Base-by-base conservation (phyloP, 2,888 invertebrate species). In the Geotrupes spiniger region DNA sequence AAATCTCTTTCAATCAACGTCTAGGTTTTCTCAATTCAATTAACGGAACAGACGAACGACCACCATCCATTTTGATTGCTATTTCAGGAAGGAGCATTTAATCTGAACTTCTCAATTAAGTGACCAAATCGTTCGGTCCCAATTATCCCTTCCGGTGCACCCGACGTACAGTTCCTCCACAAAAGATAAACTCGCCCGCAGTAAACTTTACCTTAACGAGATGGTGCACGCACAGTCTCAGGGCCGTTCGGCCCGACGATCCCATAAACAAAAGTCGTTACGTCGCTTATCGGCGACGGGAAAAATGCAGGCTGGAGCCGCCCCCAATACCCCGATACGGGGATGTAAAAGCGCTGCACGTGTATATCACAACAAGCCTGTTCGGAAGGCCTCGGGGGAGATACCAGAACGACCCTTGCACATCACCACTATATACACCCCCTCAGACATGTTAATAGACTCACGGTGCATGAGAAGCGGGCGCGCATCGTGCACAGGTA, bases 381-480 rank as follows among this genome's bases (percentile, higher is more conserved):
- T 14, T 33, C 15, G 11, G 14, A 33, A 33, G n/a, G 33, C 14
- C 33, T 15, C 33, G 11, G 6, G 15, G 33, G 33, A 33, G 12
- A 33, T 9, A 15, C 14, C 8, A 8, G n/a, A 33, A 14, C 33
- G 33, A 33, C 33, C 33, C 33, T 33, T 33, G 21, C 21, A 33
- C 33, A 10, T 33, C 33, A 15, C 2, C 33, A 33, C 33, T 33
- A 14, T 14, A 33, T 14, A 6, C 33, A n/a, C n/a, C n/a, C n/a
- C n/a, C n/a, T n/a, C 33, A 33, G n/a, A 33, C 33, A 33, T 33
- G 33, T 33, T 33, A 29, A 33, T 33, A 33, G 11, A 33, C 10
- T 11, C 33, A 33, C 33, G 6, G 6, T 21, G 33, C 11, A 33
- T 10, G 33, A 8, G 33, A 15, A 15, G 33, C n/a, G 15, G 15